Conservation (phyloP, 2,797 vertebrate genomes). For the Pseudomugil tenellus region DNA sequence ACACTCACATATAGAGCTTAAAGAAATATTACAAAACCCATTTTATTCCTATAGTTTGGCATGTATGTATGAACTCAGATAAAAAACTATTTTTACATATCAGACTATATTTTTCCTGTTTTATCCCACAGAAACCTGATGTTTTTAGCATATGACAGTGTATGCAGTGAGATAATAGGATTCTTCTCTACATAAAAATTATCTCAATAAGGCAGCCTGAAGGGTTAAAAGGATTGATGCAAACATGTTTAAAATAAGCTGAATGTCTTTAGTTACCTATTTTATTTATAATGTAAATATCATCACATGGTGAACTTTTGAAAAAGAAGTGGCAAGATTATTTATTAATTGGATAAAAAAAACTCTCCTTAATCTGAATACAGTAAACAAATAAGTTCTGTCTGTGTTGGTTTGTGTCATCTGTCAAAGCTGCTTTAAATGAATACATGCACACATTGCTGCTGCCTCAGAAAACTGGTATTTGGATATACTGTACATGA, state of each 20-base stretch:
- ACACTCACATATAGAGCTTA: constrained; percentile 19
- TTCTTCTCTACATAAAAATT: constrained; percentile 36
- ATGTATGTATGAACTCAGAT: constrained; percentile 1
- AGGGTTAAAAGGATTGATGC: constrained; percentile 65
- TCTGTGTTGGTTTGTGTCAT: constrained; percentile 44
- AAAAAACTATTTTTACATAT: constrained; percentile 55
- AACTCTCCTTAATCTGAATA: constrained; percentile 86
- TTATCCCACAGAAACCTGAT: constrained; percentile 35
- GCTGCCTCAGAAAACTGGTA: constrained; percentile 21
- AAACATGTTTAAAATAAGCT: constrained; percentile 83
- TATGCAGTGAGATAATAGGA: constrained; percentile 32
- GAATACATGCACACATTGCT: constrained; percentile 10
- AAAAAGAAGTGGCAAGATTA: constrained; percentile 91
- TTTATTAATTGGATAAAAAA: constrained; percentile 91
- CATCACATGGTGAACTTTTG: constrained; percentile 75
- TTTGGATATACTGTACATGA: constrained; percentile 15
- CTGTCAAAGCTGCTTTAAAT: constrained; percentile 11
- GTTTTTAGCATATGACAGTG: constrained; percentile 31
- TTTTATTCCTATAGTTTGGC: constrained; percentile 31
- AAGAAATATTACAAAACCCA: constrained; percentile 16
- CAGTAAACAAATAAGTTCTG: constrained; percentile 77
- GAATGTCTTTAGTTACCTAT: constrained; percentile 86
- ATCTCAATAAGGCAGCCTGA: constrained; percentile 27
- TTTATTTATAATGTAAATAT: constrained; percentile 96
- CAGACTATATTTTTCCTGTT: constrained; percentile 48